Base-by-base conservation (phyloP, 2,888 invertebrate genomes). In the Lissonota sp. region DNA sequence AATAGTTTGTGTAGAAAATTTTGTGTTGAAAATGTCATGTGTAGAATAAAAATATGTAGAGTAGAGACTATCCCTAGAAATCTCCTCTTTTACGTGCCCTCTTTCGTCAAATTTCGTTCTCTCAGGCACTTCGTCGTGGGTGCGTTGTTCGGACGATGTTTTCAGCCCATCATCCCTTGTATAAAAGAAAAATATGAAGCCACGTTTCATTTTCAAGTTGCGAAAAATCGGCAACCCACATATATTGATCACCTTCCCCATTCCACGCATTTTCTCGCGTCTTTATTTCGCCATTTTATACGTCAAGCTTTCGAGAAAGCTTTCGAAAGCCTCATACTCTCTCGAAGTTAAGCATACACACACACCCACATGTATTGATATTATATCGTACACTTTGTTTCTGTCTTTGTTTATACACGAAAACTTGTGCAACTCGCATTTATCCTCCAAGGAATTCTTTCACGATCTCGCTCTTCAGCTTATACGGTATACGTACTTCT, bases 181-280 rank as follows among this genome's bases (percentile, higher is more conserved):
- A 12, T 2, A 12, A 16, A 55, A 55, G 7, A 55, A 55, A 42
- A 51, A n/a, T 12, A 1, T n/a, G n/a, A n/a, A n/a, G n/a, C n/a
- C n/a, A n/a, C n/a, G n/a, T 46, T 62, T 46, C 12, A 58, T 26
- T 49, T 14, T 71, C 46, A 44, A 57, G 62, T 40, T 5, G 14
- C 8, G 8, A 60, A 42, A 63, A 74, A 62, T 77, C n/a, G 51
- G 60, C 71, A n/a, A 63, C 57, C 58, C 46, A 49, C 69, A 64
- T 73, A 46, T 60, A 85, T 85, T 84, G 84, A 84, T 86, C 83
- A 84, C 62, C 82, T 83, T 80, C 82, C 79, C 76, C 66, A 76
- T 80, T 37, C 82, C 60, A 60, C 46, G 79, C 46, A 26, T 40
- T 72, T 46, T 39, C 26, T 39, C 51, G 60, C 57, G 16, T 40